Conservation (phyloP, 2,113 vertebrate species). For the Neopipo cinnamomea region DNA sequence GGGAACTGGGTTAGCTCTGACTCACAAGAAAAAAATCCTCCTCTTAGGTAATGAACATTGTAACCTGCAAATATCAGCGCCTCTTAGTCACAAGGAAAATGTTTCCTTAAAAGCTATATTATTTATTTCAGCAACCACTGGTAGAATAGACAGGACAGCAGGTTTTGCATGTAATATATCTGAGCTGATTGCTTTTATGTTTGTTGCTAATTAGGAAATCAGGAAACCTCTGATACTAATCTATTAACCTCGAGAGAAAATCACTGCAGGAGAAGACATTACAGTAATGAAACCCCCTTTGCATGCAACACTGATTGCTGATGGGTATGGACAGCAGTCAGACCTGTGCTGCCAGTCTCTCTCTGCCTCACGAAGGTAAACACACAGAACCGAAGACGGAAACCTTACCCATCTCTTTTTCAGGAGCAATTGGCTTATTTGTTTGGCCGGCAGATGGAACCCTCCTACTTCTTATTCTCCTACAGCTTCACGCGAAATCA, state of each 20-base stretch:
- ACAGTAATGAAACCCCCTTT: background rate
- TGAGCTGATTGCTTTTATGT: background rate
- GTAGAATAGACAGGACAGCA: background rate
- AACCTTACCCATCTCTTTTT: background rate
- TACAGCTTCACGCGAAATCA: rapidly evolving
- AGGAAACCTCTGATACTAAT: background rate
- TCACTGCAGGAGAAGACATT: background rate
- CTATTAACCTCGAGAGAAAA: background rate
- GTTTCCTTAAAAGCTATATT: background rate
- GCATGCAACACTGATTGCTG: background rate
- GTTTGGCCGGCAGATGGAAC: slow-evolving; percentile 60
- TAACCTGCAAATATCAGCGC: background rate
- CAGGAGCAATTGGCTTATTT: background rate
- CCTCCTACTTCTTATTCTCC: slow-evolving; percentile 23
- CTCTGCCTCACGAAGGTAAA: background rate
- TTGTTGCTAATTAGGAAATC: background rate
- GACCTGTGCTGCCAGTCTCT: background rate
- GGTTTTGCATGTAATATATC: background rate
- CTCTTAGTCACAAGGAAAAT: background rate
- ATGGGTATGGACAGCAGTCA: background rate
- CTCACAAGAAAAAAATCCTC: background rate
- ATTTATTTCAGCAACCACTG: background rate
- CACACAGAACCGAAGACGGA: rapidly evolving
- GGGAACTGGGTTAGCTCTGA: background rate
- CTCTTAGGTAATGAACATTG: background rate